Evolutionary conservation across 2,113 vertebrate species (phyloP).

Genomic region (Arizona elegans): DNA sequence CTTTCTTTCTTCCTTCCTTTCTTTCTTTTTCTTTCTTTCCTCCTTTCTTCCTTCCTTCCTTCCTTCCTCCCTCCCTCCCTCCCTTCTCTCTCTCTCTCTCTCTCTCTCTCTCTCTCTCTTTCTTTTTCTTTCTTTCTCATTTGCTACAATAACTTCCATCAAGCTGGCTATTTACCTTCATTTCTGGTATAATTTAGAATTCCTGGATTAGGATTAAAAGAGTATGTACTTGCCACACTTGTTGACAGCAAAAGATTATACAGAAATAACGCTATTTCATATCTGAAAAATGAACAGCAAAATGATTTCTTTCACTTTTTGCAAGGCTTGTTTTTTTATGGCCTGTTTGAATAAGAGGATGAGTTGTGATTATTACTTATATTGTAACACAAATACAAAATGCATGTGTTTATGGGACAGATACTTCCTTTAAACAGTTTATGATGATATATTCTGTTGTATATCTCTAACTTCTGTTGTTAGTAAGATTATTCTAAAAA

Average conservation of each 20-base stretch:
- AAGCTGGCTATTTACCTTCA: slow-evolving; percentile 13
- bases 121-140: not conserved
- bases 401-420: not conserved
- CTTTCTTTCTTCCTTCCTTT: not conserved
- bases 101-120: not conserved
- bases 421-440: not conserved
- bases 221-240: slow-evolving; percentile 15
- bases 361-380: not conserved
- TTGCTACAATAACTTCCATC: not conserved
- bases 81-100: slow-evolving; percentile 3
- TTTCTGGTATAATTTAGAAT: slow-evolving; percentile 6
- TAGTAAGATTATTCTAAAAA: not conserved
- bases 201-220: slow-evolving; percentile 6
- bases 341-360: not conserved
- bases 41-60: too few species aligned
- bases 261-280: not conserved
- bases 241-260: slow-evolving; percentile 4
- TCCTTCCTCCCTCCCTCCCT: not conserved
- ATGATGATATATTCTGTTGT: not conserved
- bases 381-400: not conserved
- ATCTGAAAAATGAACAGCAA: not conserved
- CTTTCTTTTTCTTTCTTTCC: not conserved
- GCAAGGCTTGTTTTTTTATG: not conserved
- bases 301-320: not conserved
- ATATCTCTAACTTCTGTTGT: not conserved